Evolutionary conservation across 2,797 vertebrate species (phyloP), one percentile per base, ranked within the genome.

Genomic region (Xenentodon cancila): DNA sequence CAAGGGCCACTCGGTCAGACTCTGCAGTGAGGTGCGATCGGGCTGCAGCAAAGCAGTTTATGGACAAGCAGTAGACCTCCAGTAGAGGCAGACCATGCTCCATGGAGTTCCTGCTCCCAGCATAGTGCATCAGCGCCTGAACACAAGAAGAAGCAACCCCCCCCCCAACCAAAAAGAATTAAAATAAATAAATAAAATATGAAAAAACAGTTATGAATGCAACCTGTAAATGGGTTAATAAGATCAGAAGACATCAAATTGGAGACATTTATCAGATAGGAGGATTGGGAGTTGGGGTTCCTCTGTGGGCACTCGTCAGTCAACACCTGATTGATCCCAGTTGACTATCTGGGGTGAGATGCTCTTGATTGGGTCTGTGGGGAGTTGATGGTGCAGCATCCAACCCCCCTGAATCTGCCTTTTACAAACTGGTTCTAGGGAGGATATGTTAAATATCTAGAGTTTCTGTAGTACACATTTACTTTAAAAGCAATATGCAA

Each of bases 11-110:
- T 80, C 94, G 95, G 91, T 97, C 95, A 25, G 96, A 99, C 84
- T 96, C 96, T 40, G 94, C 93, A 42, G 96, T 98, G 89, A 99
- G 95, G 91, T 96, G 96, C 20, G 96, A 96, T 85, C 97, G 92
- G 57, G 97, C 97, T 12, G 92, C 94, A 60, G 96, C 96, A 88
- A 99, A 99, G 82, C 96, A 97, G 80, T 95, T 96, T 86, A 99
- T 97, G 85, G 97, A 96, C 77, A 99, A 92, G 84, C 94, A 96
- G 93, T 98, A 99, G 12, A 98, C 96, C 89, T 98, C 97, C 89
- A 98, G 90, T 72, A 98, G 95, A 80, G 96, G 94, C 54, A 96
- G 92, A 63, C 96, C 92, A 46, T 98, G 95, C 84, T 99, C 97
- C 19, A 97, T 94, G 34, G 96, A 95, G 89, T 96, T 96, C 88